Percentiles rank a stretch among this genome's conserved stretches.
These are phyloP conservation scores for Brachyhypopomus occidentalis DNA, from an alignment of 2,113 vertebrate species.

Conservation along the genomic window DNA sequence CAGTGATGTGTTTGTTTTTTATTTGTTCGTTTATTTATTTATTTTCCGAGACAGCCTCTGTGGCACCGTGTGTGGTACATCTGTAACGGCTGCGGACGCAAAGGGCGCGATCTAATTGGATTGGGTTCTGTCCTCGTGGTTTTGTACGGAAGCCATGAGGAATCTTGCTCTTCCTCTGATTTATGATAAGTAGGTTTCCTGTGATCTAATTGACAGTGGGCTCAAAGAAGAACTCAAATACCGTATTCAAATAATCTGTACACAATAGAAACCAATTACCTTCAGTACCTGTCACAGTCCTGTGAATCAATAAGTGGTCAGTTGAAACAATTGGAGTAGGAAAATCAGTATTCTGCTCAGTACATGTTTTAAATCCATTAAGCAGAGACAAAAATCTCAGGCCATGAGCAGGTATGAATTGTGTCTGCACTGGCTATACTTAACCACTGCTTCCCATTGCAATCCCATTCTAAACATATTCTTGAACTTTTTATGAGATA, in stretches of 20 bases:
- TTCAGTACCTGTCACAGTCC: constrained; percentile 16
- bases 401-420: constrained; percentile 24
- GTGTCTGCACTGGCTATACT: background rate
- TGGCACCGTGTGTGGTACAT: constrained; percentile 1
- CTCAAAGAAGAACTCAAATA: constrained; percentile 33
- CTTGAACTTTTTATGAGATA: constrained; percentile 13
- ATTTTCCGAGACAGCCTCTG: background rate
- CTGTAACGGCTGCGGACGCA: background rate
- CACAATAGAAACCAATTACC: constrained; percentile 22
- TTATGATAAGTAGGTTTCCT: constrained; percentile 34
- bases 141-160: constrained; percentile 21
- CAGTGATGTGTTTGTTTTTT: constrained; percentile 26
- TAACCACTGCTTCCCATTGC: background rate
- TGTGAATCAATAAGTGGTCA: background rate
- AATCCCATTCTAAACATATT: background rate
- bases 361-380: constrained; percentile 18
- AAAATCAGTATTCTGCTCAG: background rate
- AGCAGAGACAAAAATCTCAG: constrained; percentile 16
- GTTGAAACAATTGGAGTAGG: background rate
- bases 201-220: constrained; percentile 38
- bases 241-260: background rate
- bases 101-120: background rate
- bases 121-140: constrained; percentile 11
- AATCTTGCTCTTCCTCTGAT: constrained; percentile 28
- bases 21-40: background rate